Base-by-base conservation (phyloP, 2,888 invertebrate species). In the Dryadula phaetusa region DNA sequence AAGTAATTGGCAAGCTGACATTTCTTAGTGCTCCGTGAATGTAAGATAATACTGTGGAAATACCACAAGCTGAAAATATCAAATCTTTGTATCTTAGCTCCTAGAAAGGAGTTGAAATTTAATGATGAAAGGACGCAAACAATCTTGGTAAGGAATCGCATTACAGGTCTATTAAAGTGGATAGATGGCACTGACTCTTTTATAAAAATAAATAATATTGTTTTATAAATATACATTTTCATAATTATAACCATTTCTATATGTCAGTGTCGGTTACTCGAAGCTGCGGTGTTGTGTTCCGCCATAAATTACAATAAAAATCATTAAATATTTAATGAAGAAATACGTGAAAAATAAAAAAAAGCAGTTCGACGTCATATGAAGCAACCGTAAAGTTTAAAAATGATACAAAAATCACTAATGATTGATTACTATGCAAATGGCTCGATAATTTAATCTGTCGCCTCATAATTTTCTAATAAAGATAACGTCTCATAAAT, bases 1-100 rank as follows among this genome's bases (percentile, higher is more conserved):
- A 58, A 64, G 62, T 73, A 75, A 72, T 71, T 71, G 74, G 69
- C 66, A 67, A 53, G 62, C 68, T 75, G 71, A 70, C 74, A 75
- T 75, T 75, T 74, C 42, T 62, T 67, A 69, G n/a, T 37, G 37
- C 52, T 64, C 66, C 63, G 64, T 69, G 56, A 65, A 64, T 65
- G 46, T 40, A 66, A 46, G 60, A 68, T 62, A 64, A 42, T 54
- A 37, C 67, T 64, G 46, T 58, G 64, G 56, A 68, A 71, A 72
- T 72, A 68, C 64, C 72, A 71, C 66, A 66, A 62, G 63, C 52
- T 68, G 42, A 58, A 68, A 70, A 71, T 71, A 72, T 71, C 71
- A 71, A 63, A 69, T 53, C 70, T 62, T 46, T 42, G 34, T 46
- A 68, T 63, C 68, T 58, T 47, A 37, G 52, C 61, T 56, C 56